Evolutionary conservation across 2,113 vertebrate species (phyloP).

Genomic region (Speoplatyrhinus poulsoni): DNA sequence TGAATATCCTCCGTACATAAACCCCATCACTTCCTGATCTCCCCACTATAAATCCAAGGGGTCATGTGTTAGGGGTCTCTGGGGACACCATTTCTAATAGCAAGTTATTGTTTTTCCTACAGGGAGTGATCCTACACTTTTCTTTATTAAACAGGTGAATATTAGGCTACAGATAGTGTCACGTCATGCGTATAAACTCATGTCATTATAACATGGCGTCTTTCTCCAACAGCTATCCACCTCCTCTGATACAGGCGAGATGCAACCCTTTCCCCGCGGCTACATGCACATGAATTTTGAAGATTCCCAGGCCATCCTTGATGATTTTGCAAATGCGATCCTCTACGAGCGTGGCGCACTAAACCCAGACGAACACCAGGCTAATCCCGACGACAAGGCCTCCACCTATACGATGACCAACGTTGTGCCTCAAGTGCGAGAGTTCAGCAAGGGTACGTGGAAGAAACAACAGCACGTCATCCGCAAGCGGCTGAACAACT

Average conservation of each 20-base stretch:
- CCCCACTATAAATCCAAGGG: background rate
- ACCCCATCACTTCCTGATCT: background rate
- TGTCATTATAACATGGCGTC: background rate
- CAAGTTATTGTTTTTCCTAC: too few species aligned
- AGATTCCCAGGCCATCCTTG: constrained; percentile 68
- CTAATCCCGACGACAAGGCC: constrained; percentile 65
- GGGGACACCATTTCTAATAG: too few species aligned
- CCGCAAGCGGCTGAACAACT: constrained; percentile 73
- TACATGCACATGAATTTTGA: constrained; percentile 66
- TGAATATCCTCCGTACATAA: too few species aligned
- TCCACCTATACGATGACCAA: constrained; percentile 77
- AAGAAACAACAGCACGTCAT: constrained; percentile 66
- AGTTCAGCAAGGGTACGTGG: constrained; percentile 68
- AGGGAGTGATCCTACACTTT: too few species aligned
- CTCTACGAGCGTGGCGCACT: constrained; percentile 63
- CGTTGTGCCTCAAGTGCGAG: constrained; percentile 60
- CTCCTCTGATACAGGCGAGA: constrained; percentile 56
- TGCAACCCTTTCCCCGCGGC: constrained; percentile 63
- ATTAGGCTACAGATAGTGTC: background rate
- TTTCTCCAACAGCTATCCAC: constrained; percentile 57
- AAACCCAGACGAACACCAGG: constrained; percentile 72
- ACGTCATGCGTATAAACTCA: background rate
- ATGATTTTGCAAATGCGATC: constrained; percentile 68
- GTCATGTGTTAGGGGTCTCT: background rate
- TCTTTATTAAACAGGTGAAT: too few species aligned